A percentile compares a stretch with the other conserved stretches of the same genome.
phyloP scores from a whole-genome alignment of 2,113 vertebrate species.

The Galeopterus variegatus region DNA sequence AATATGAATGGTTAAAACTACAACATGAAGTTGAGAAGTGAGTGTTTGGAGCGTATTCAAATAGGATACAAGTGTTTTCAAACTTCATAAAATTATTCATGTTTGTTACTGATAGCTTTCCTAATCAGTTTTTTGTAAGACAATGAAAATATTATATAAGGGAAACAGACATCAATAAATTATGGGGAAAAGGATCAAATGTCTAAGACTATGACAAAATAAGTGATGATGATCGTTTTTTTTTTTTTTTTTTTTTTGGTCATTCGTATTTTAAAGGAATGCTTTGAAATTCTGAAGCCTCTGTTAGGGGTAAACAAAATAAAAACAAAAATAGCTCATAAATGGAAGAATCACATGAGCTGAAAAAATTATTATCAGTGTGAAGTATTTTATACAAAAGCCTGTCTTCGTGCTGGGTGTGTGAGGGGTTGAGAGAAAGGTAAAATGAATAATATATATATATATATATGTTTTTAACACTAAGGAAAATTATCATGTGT shows the following conservation, averaged over 20 bases:
- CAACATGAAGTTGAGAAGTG: background rate
- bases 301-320: background rate
- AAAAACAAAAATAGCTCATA: background rate
- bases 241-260: background rate
- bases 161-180: background rate
- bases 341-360: background rate
- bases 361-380: background rate
- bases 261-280: background rate
- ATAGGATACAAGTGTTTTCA: constrained; percentile 1
- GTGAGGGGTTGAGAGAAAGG: background rate
- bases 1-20: background rate
- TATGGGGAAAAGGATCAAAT: background rate
- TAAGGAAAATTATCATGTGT: background rate
- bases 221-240: background rate
- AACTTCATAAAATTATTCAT: background rate
- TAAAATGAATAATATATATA: background rate
- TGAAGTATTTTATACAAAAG: background rate
- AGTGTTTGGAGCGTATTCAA: background rate
- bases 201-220: background rate
- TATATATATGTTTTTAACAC: background rate
- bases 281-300: background rate
- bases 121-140: background rate
- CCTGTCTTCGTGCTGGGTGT: background rate
- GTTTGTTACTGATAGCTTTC: background rate
- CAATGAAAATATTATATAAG: background rate